phyloP scores from a whole-genome alignment of 2,113 vertebrate species.

The Dasyprocta punctata region DNA sequence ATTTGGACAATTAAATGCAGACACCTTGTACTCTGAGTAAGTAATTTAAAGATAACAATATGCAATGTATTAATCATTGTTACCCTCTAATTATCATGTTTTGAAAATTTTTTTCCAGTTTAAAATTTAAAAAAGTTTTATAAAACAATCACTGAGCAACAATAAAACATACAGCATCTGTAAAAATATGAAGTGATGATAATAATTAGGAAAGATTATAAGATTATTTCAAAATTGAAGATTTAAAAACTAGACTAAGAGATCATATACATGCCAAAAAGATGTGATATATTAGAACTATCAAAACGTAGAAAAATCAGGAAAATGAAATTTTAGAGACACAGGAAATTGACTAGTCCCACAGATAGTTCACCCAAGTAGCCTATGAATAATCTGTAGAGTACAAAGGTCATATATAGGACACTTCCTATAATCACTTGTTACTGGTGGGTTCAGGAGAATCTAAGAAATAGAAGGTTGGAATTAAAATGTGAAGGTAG shows the following conservation, averaged over 20 bases:
- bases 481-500: background rate
- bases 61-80: too few relatives aligned
- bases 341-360: background rate
- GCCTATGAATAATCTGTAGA: background rate
- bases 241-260: background rate
- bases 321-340: background rate
- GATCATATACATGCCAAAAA: background rate
- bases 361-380: background rate
- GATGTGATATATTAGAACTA: background rate
- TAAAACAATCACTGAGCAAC: background rate
- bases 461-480: background rate
- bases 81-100: too few relatives aligned
- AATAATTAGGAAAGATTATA: background rate
- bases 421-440: background rate
- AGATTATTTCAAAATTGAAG: background rate
- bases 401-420: background rate
- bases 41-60: too few relatives aligned
- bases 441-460: background rate
- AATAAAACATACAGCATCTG: background rate
- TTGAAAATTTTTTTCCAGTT: too few relatives aligned
- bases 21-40: too few relatives aligned
- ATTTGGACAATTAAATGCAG: too few relatives aligned
- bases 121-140: too few relatives aligned
- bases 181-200: background rate
- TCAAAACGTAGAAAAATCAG: conserved; percentile 8